phyloP scores from a whole-genome alignment of 2,113 vertebrate genomes.

The Xenopus borealis region DNA sequence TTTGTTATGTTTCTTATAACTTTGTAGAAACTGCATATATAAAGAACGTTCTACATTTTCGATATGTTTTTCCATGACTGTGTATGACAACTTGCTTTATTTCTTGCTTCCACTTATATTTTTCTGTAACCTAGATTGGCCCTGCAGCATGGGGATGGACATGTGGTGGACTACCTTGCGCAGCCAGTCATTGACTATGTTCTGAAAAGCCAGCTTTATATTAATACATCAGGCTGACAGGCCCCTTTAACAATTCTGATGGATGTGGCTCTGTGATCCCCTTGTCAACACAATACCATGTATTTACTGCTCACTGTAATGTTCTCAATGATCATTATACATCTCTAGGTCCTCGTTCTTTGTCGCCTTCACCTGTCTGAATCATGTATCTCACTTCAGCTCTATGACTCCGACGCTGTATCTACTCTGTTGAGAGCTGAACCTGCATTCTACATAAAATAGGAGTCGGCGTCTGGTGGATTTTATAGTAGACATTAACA shows the following conservation, averaged over 20 bases:
- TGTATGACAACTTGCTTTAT: no score
- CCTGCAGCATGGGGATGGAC: conserved; percentile 94
- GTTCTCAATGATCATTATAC: conserved; percentile 23
- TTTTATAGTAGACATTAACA: conserved; percentile 7
- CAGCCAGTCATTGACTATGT: conserved; percentile 98
- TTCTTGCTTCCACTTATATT: no score
- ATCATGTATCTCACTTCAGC: conserved; percentile 18
- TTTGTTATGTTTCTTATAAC: no score
- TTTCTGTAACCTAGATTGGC: conserved; percentile 76
- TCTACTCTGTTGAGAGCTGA: neutral
- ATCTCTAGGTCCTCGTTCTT: conserved; percentile 18
- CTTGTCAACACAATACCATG: conserved; percentile 46
- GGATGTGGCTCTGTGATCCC: conserved; percentile 26
- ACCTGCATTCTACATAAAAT: neutral
- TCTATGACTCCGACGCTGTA: conserved; percentile 2
- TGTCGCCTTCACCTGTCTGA: conserved; percentile 24
- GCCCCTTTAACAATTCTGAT: neutral
- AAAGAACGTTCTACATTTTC: no score
- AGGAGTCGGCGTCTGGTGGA: conserved; percentile 16
- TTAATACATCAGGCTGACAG: conserved; percentile 88
- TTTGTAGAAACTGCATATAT: no score
- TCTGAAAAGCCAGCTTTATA: conserved; percentile 97
- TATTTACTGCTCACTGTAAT: conserved; percentile 22
- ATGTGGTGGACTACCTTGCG: conserved; percentile 91
- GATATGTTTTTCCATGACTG: no score